Conservation (phyloP, 1,140 invertebrate genomes). For the Lerema accius region DNA sequence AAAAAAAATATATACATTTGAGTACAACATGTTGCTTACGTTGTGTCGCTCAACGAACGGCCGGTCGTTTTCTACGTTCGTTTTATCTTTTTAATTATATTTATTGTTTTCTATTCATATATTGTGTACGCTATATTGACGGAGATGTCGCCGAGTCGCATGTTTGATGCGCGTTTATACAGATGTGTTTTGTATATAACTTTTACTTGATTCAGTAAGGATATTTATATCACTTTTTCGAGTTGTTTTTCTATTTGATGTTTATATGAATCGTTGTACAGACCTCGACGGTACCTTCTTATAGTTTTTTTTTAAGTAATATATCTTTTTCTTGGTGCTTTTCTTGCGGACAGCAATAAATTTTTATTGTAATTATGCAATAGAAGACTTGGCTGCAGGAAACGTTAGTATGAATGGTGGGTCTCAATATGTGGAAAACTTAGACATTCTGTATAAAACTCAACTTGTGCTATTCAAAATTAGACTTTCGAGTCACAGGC, state of each 20-base stretch:
- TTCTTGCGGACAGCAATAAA: slow-evolving; percentile 14
- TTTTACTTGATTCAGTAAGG: neutral
- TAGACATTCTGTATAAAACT: no score
- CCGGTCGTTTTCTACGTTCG: slow-evolving; percentile 2
- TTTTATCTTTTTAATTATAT: slow-evolving; percentile 21
- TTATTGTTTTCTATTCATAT: slow-evolving; percentile 11
- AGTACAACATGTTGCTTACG: no score
- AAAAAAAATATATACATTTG: no score
- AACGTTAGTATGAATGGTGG: no score
- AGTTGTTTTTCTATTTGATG: neutral
- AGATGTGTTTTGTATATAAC: neutral
- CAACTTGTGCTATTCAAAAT: no score
- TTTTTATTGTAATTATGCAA: neutral
- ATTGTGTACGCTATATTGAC: neutral
- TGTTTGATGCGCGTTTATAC: neutral
- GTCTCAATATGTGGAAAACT: no score
- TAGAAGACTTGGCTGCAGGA: no score
- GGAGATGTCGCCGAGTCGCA: neutral
- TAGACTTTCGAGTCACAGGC: no score
- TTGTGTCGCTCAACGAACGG: no score
- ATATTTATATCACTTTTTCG: neutral
- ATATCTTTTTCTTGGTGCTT: slow-evolving; percentile 55
- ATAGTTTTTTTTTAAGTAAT: slow-evolving; percentile 9
- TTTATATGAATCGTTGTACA: neutral
- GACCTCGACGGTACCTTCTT: neutral